Evolutionary conservation across 2,113 vertebrate genomes (phyloP).

Genomic region (Lipophrys pholis): DNA sequence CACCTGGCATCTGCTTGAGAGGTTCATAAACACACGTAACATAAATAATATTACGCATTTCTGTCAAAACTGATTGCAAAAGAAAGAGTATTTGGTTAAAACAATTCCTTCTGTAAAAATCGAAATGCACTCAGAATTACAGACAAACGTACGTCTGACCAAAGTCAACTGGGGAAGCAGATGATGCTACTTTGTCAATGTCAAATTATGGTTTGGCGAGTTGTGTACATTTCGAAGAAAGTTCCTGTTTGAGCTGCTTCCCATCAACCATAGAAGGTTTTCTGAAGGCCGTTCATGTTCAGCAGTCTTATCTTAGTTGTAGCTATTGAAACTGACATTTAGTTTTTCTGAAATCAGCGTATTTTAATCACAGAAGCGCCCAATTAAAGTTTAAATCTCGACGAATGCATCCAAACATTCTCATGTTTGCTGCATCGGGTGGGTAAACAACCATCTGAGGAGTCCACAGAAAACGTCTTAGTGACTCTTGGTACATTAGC

Average conservation of each 20-base stretch:
- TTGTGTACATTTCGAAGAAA: constrained; percentile 19
- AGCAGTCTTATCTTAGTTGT: constrained; percentile 10
- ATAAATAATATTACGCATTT: not conserved
- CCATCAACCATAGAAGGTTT: constrained; percentile 6
- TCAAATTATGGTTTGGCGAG: not conserved
- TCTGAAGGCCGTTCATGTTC: not conserved
- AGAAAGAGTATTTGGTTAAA: not conserved
- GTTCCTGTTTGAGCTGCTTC: constrained; percentile 1
- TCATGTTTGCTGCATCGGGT: constrained; percentile 33
- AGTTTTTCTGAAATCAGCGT: constrained; percentile 1
- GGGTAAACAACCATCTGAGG: constrained; percentile 35
- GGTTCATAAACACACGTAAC: constrained; percentile 11
- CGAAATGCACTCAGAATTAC: not conserved
- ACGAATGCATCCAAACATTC: constrained; percentile 18
- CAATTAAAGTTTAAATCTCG: constrained; percentile 15
- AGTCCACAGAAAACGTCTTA: constrained; percentile 1
- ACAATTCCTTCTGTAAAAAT: not conserved
- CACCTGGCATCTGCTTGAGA: constrained; percentile 52
- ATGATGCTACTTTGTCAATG: no score
- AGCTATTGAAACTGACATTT: constrained; percentile 23
- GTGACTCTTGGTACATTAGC: constrained; percentile 34
- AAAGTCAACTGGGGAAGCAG: no score
- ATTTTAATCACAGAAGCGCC: constrained; percentile 5
- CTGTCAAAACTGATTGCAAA: constrained; percentile 7
- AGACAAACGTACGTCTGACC: no score